A percentile compares a stretch with the other conserved stretches of the same genome.
Evolutionary conservation across 2,113 vertebrate species (phyloP).

Genomic region (Pleuronectes platessa): DNA sequence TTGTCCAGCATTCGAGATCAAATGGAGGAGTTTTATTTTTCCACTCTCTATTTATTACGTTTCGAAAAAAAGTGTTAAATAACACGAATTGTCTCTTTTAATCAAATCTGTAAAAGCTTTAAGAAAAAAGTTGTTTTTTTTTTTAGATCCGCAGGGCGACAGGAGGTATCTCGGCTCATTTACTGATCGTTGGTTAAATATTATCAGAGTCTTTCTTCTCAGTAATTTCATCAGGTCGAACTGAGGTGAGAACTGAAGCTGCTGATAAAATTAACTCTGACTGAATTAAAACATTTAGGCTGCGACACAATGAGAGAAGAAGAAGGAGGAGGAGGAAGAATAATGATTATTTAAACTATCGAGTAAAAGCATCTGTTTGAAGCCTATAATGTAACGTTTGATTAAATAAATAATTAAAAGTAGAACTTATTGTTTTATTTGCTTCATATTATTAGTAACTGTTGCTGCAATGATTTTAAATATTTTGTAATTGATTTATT

Average conservation of each 20-base stretch:
- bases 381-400: no score
- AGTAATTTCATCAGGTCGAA: conserved; percentile 68
- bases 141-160: background rate
- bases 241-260: conserved; percentile 57
- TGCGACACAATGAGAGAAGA: background rate
- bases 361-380: no score
- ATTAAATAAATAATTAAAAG: no score
- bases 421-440: no score
- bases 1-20: background rate
- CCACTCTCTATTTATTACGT: background rate
- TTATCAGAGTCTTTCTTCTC: conserved; percentile 54
- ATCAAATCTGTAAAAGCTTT: background rate
- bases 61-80: background rate
- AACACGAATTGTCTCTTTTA: background rate
- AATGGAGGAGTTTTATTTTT: background rate
- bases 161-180: background rate
- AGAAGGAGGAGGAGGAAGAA: no score
- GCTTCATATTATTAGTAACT: no score
- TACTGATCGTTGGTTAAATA: conserved; percentile 59
- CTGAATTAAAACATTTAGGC: conserved; percentile 56
- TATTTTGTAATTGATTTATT: no score
- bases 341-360: no score
- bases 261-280: conserved; percentile 72
- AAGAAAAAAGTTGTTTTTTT: background rate
- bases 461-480: no score